phyloP scores from a whole-genome alignment of 2,888 invertebrate genomes.

The Lycophotia porphyrea region DNA sequence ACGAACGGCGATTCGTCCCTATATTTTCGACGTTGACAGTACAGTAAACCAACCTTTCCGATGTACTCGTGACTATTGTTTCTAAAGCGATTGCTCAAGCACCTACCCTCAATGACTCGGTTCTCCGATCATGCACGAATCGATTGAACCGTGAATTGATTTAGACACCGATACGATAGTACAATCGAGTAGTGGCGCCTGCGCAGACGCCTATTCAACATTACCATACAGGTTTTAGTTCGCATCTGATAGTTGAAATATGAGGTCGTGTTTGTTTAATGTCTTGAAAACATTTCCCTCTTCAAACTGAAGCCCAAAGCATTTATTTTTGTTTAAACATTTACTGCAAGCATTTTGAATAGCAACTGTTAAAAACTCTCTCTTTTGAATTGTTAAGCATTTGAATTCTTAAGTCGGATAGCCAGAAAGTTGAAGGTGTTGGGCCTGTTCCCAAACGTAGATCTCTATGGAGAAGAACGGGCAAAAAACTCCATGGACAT shows the following conservation, averaged over 20 bases:
- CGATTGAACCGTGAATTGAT: constrained; percentile 73
- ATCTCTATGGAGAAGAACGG: not conserved
- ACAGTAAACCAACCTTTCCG: constrained; percentile 67
- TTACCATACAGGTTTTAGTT: constrained; percentile 51
- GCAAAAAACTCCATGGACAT: not conserved
- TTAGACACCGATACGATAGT: constrained; percentile 70
- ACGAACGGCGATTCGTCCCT: not conserved
- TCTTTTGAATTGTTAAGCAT: not conserved
- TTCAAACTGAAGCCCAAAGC: not conserved
- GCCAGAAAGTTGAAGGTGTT: not conserved
- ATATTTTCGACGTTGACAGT: constrained; percentile 41
- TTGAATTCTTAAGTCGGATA: not conserved
- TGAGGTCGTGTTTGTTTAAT: constrained; percentile 27
- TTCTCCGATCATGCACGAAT: constrained; percentile 64
- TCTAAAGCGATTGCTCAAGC: constrained; percentile 61
- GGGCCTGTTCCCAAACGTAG: not conserved
- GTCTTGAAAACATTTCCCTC: not conserved
- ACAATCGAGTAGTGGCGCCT: constrained; percentile 68
- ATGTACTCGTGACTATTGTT: constrained; percentile 69
- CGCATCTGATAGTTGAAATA: constrained; percentile 29
- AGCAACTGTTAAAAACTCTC: too few relatives aligned
- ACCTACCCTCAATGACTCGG: constrained; percentile 61
- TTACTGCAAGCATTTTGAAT: not conserved
- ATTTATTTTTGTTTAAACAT: not conserved
- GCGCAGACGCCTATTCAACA: constrained; percentile 59